These are phyloP conservation scores for Oxyruncus cristatus DNA, from an alignment of 2,113 vertebrate genomes.

Conservation along the genomic window DNA sequence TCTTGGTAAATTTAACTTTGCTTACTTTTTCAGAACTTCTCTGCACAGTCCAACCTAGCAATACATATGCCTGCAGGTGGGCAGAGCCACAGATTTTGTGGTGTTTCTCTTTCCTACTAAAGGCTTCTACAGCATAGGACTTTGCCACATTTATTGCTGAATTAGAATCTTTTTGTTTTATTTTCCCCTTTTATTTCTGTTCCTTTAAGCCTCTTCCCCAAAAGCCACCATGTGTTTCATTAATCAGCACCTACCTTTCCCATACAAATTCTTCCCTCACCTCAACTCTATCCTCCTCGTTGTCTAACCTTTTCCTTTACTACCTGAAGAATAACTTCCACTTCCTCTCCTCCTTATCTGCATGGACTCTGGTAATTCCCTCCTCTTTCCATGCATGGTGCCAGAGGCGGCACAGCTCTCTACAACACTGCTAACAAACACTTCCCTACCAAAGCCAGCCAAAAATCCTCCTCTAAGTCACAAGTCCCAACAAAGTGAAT, in stretches of 20 bases:
- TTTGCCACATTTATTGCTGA: neutral
- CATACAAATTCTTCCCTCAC: neutral
- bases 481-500: neutral
- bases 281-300: neutral
- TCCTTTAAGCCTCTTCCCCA: neutral
- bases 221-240: neutral
- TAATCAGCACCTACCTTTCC: neutral
- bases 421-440: neutral
- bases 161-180: neutral
- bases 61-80: neutral
- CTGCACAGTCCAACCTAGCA: neutral
- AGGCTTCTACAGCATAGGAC: neutral
- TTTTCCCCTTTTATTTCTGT: neutral
- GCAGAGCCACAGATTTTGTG: neutral
- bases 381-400: neutral
- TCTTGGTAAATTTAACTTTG: neutral
- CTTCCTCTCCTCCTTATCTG: conserved; percentile 42
- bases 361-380: neutral
- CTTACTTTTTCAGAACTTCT: neutral
- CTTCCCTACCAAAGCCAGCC: neutral
- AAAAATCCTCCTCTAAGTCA: neutral
- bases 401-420: neutral
- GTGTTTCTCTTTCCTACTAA: neutral
- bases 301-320: conserved; percentile 37
- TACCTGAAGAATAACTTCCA: conserved; percentile 49